A percentile compares a stretch with the other conserved stretches of the same genome.
phyloP scores from a whole-genome alignment of 2,888 invertebrate genomes.

The Dimorphilus gyrociliatus region DNA sequence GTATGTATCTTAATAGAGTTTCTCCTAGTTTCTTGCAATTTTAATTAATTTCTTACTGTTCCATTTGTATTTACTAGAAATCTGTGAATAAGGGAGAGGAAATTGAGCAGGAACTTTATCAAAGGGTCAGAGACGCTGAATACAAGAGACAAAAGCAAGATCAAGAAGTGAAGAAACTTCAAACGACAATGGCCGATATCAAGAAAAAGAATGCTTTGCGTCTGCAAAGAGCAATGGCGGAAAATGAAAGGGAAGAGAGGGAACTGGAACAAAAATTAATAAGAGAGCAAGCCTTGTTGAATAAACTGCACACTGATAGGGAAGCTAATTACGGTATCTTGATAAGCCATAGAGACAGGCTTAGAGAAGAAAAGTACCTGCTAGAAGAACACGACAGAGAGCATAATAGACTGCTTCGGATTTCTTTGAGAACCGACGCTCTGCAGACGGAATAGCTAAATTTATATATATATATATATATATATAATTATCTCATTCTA shows the following conservation, averaged over 20 bases:
- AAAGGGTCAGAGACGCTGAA: constrained; percentile 26
- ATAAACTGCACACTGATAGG: constrained; percentile 26
- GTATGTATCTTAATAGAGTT: constrained; percentile 14
- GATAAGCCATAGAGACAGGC: constrained; percentile 21
- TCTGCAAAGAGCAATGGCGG: constrained; percentile 20
- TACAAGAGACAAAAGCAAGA: constrained; percentile 31
- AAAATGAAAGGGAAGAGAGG: constrained; percentile 16
- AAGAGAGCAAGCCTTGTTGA: constrained; percentile 26
- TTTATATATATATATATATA: too few species aligned
- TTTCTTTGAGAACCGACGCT: constrained; percentile 14
- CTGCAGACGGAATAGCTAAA: too few species aligned
- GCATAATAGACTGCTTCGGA: constrained; percentile 19
- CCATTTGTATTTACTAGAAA: constrained; percentile 17
- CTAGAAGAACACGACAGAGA: constrained; percentile 24
- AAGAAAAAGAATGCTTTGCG: constrained; percentile 21
- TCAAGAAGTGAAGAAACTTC: constrained; percentile 21
- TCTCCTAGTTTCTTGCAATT: constrained; percentile 2
- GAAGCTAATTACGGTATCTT: constrained; percentile 27
- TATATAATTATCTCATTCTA: too few species aligned
- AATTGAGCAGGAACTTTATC: constrained; percentile 23
- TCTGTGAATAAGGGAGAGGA: constrained; percentile 30
- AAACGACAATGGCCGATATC: constrained; percentile 19
- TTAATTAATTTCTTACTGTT: too few species aligned
- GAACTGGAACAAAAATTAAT: constrained; percentile 24
- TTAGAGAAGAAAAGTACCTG: constrained; percentile 21